Base-by-base conservation (phyloP, 2,888 invertebrate genomes). In the Microctonus hyperodae region DNA sequence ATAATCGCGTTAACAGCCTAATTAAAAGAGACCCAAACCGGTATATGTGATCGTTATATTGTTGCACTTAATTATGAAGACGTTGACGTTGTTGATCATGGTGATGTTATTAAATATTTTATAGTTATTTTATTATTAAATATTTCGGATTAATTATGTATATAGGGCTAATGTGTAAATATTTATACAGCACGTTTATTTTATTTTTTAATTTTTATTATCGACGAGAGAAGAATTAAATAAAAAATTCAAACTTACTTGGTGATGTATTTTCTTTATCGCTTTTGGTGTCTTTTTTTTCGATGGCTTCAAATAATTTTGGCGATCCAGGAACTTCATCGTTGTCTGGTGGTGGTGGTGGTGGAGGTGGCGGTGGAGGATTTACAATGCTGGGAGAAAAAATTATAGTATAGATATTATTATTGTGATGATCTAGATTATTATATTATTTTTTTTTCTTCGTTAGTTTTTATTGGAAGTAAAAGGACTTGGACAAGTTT, bases 341-440 rank as follows among this genome's bases (percentile, higher is more conserved):
- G 11, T 77, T 79, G 57, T 76, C 75, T 72, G 81, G 79, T 59
- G 82, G 82, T 0, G 82, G 81, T 3, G 83, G 83, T 3, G 81
- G 81, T 0, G 82, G 83, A 0, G 83, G 83, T 2, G 83, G 83
- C 2, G 79, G 79, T n/a, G 80, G 80, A 3, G 81, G 81, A 63
- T 77, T 79, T 23, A 75, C 74, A 65, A 78, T 71, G 68, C 80
- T 80, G 63, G 7, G 7, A 5, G 7, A 28, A 28, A 28, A 28
- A 7, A 28, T n/a, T n/a, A n/a, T 5, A 28, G 28, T 5, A 48
- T 25, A 7, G 3, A 22, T 51, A 51, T 51, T 13, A 51, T 23
- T 1, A 2, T 11, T 1, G 13, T 10, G n/a, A 25, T 23, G n/a
- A 28, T 60, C 33, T 61, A 22, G 22, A 51, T 51, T 13, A 2